Conservation (phyloP, 2,113 vertebrate species). For the Grus americana region DNA sequence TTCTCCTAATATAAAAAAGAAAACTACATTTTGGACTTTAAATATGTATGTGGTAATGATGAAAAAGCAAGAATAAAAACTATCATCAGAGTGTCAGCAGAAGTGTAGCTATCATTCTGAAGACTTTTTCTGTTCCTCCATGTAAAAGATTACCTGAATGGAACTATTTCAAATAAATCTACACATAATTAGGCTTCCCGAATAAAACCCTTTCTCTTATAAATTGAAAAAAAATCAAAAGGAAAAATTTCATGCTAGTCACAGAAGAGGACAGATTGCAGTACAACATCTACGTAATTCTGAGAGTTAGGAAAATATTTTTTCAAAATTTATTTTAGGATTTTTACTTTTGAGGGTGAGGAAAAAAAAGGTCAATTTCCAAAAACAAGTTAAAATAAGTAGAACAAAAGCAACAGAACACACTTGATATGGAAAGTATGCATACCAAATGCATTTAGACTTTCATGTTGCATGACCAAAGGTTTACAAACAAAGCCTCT, state of each 20-base stretch:
- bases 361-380: neutral
- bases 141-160: neutral
- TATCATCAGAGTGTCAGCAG: neutral
- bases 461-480: neutral
- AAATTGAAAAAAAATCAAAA: neutral
- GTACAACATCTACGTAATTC: neutral
- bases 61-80: neutral
- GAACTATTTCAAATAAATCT: neutral
- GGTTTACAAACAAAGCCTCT: neutral
- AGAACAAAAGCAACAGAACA: conserved; percentile 8
- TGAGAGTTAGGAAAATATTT: neutral
- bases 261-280: neutral
- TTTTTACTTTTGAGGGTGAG: neutral
- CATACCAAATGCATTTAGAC: neutral
- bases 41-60: neutral
- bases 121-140: neutral
- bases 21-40: neutral
- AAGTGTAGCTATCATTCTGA: neutral
- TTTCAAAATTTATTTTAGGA: neutral
- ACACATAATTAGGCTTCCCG: neutral
- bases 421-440: neutral
- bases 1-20: neutral
- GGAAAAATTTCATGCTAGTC: neutral
- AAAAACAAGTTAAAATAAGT: neutral
- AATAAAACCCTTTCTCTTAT: neutral